Conservation (phyloP, 2,113 vertebrate genomes). For the Noctilio leporinus region DNA sequence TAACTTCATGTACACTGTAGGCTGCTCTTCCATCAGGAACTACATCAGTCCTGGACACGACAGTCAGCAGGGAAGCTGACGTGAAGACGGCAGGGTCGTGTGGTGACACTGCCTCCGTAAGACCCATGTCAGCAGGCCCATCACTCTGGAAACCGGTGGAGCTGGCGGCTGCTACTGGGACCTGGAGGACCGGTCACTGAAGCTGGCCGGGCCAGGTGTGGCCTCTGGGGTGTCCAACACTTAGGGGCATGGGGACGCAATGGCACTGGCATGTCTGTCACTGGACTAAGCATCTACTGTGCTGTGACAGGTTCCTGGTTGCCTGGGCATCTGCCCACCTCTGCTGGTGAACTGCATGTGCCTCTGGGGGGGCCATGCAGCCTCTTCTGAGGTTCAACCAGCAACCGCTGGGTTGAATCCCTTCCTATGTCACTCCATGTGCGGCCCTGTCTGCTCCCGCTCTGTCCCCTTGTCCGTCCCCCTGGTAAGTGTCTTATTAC, state of each 20-base stretch:
- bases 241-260: fast-evolving
- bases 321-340: not conserved
- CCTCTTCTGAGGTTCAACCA: not conserved
- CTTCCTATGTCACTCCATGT: not conserved
- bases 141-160: not conserved
- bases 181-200: not conserved
- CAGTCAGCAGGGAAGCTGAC: not conserved
- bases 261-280: fast-evolving
- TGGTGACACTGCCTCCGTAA: too few relatives aligned
- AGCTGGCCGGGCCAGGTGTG: not conserved
- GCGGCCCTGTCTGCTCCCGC: not conserved
- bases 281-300: not conserved
- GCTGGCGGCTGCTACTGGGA: not conserved
- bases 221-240: not conserved
- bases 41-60: not conserved
- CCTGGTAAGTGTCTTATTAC: not conserved
- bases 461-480: not conserved
- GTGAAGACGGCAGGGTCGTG: not conserved
- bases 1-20: not conserved
- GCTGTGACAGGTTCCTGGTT: not conserved
- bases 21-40: not conserved
- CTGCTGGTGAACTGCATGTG: not conserved
- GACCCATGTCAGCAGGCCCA: not conserved
- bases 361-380: not conserved
- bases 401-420: not conserved